Percentiles rank a stretch among this genome's conserved stretches.
phyloP scores from a whole-genome alignment of 2,113 vertebrate genomes.

The Elachura formosa region DNA sequence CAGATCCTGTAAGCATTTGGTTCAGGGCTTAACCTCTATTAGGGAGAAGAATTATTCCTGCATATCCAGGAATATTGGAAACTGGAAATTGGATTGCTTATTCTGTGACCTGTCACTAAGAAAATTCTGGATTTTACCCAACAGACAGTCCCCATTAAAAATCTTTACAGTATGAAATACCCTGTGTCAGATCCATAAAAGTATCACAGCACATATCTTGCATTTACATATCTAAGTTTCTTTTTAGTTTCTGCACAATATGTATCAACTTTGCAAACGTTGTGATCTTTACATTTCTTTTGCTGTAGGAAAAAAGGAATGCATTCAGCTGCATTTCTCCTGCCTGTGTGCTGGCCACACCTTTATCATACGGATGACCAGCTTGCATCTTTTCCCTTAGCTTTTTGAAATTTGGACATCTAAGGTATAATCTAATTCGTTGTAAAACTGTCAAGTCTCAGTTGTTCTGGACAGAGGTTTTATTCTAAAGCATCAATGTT shows the following conservation, averaged over 20 bases:
- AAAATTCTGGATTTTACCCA: neutral
- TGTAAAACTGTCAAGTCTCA: neutral
- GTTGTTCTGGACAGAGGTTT: neutral
- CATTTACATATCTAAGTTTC: neutral
- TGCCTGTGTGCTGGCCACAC: neutral
- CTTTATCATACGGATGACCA: neutral
- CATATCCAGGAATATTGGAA: neutral
- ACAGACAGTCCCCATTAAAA: neutral
- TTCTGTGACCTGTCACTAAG: neutral
- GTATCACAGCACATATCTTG: neutral
- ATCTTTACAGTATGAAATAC: neutral
- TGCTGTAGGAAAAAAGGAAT: no score
- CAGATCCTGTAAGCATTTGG: neutral
- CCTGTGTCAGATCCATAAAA: neutral
- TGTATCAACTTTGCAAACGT: neutral
- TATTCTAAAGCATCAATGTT: neutral
- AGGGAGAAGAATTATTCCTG: neutral
- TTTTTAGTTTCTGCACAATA: neutral
- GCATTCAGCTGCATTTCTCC: no score
- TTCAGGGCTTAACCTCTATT: neutral
- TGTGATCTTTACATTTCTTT: neutral
- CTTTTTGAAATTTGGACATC: neutral
- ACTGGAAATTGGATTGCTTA: neutral
- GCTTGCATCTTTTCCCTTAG: neutral
- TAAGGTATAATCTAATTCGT: neutral